These are phyloP conservation scores for Lasioglossum baleicum DNA, from an alignment of 1,140 invertebrate species.

Conservation along the genomic window DNA sequence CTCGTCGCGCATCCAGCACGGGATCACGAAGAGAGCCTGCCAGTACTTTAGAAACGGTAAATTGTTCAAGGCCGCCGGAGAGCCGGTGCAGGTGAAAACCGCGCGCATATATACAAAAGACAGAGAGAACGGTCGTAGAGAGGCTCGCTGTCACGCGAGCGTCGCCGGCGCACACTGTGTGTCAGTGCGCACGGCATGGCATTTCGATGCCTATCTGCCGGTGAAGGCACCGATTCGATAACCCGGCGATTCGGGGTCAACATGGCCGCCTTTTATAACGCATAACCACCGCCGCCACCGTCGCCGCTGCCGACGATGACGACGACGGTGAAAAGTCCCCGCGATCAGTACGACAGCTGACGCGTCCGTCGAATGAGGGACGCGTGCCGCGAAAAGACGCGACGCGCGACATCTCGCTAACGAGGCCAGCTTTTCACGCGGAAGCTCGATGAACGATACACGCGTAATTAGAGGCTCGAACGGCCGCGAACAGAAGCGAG, in stretches of 20 bases:
- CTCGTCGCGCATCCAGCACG: not conserved
- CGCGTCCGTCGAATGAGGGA: slow-evolving; percentile 24
- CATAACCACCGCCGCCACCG: not conserved
- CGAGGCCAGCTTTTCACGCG: slow-evolving; percentile 43
- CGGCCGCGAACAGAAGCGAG: slow-evolving; percentile 14
- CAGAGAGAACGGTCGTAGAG: too few relatives aligned
- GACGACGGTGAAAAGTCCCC: slow-evolving; percentile 29
- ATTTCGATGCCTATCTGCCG: slow-evolving; percentile 63
- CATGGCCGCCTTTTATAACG: slow-evolving; percentile 56
- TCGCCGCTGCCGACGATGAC: too few relatives aligned
- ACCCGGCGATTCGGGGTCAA: slow-evolving; percentile 69
- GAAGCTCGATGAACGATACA: slow-evolving; percentile 27
- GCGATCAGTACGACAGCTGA: slow-evolving; percentile 41
- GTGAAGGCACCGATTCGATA: slow-evolving; percentile 57
- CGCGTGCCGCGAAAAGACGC: not conserved
- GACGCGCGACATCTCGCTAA: slow-evolving; percentile 14
- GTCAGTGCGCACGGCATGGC: slow-evolving; percentile 27
- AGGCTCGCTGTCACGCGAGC: slow-evolving; percentile 34
- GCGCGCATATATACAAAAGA: not conserved
- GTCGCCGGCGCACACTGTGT: slow-evolving; percentile 18
- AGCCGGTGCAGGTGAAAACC: not conserved
- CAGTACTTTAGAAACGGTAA: slow-evolving; percentile 8
- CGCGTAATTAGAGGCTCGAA: slow-evolving; percentile 37
- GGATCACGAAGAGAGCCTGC: not conserved
- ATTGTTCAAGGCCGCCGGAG: slow-evolving; percentile 41